Conservation (phyloP, 2,888 invertebrate genomes). For the Caenorhabditis drosophilae region DNA sequence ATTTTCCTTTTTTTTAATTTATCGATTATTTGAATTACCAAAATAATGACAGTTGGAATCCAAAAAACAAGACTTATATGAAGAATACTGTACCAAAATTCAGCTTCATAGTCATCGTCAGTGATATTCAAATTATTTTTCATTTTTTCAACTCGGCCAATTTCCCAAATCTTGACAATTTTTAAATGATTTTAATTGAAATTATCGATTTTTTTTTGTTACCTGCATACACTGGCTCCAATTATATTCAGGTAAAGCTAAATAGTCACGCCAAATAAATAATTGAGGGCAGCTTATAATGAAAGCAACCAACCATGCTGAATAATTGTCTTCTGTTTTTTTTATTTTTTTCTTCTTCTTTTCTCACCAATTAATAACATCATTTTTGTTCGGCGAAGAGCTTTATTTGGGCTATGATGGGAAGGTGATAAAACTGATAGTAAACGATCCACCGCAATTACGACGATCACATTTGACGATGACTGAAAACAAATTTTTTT, state of each 20-base stretch:
- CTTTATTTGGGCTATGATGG: constrained; percentile 59
- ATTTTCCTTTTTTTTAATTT: background rate
- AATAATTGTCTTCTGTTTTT: background rate
- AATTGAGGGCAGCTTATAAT: constrained; percentile 61
- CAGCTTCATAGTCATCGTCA: constrained; percentile 35
- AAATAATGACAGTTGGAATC: constrained; percentile 61
- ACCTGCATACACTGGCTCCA: constrained; percentile 66
- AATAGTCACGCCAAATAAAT: constrained; percentile 60
- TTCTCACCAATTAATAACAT: constrained; percentile 49
- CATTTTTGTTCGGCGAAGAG: constrained; percentile 53
- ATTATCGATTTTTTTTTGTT: background rate
- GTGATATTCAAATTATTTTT: background rate
- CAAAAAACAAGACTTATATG: constrained; percentile 65
- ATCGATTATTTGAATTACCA: constrained; percentile 40
- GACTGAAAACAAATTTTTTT: constrained; percentile 39
- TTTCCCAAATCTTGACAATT: constrained; percentile 62
- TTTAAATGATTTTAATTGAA: too few species aligned
- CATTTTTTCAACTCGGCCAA: constrained; percentile 18
- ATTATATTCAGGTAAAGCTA: constrained; percentile 59
- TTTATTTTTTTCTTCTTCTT: background rate
- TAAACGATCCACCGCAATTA: constrained; percentile 68
- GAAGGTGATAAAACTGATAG: constrained; percentile 61
- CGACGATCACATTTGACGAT: constrained; percentile 69
- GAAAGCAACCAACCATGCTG: constrained; percentile 60
- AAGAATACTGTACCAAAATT: constrained; percentile 57